Base-by-base conservation (phyloP, 1,140 invertebrate genomes). In the Apis cerana region DNA sequence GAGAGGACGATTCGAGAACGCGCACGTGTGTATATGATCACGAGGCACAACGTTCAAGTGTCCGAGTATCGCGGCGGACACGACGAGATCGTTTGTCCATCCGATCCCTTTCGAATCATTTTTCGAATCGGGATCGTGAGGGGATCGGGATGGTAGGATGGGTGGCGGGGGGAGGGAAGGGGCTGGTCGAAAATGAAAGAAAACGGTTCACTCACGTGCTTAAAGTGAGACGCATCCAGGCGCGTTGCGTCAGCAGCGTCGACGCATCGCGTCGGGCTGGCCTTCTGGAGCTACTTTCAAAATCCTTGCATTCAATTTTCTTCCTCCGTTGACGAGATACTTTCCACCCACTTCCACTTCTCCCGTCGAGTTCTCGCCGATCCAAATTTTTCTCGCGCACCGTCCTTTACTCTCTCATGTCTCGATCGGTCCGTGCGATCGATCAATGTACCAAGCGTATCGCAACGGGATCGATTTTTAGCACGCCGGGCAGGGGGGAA, bases 241-340 rank as follows among this genome's bases (percentile, higher is more conserved):
- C 93, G 93, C 93, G 93, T 94, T 94, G 93, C 93, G 93, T 94
- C 93, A 94, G 93, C 93, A 94, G 93, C 93, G 93, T 94, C 93
- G 93, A 94, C 93, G 93, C 93, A 94, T 94, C 93, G 93, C 93
- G 93, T 94, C 93, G 93, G 93, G 93, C 94, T 94, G 94, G 94
- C 93, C 93, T 93, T 92, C 91, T 88, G 83, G 86, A 92, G 91
- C 94, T 93, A 92, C 93, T 94, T 93, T 93, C 89, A 93, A 94
- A 94, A 94, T 91, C 90, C 89, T 90, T 89, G 91, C 90, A 93
- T 88, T 83, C 76, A 85, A 81, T 65, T 80, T n/a, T 56, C 52
- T 64, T 69, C 62, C 15, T 17, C 17, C 23, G 59, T 17, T n/a
- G 61, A 33, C 27, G 69, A 19, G 33, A 43, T 48, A 71, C 61